These are phyloP conservation scores for Nymphalis c-album DNA, from an alignment of 2,888 invertebrate genomes.

Conservation along the genomic window DNA sequence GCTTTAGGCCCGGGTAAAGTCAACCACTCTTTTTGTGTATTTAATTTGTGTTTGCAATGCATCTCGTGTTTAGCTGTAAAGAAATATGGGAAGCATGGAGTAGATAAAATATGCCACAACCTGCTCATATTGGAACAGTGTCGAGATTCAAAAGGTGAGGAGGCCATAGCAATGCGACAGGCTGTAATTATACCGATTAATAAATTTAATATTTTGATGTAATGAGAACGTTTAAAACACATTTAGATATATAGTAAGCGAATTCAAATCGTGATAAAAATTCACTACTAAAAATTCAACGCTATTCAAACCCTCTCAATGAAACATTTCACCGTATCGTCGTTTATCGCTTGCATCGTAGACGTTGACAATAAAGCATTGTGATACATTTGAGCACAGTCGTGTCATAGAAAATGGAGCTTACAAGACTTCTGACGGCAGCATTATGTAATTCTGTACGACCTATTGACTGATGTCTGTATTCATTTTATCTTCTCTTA, in stretches of 20 bases:
- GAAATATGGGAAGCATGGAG: too few relatives aligned
- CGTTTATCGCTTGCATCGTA: conserved; percentile 34
- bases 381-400: conserved; percentile 27
- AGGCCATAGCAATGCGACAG: too few relatives aligned
- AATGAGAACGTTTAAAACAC: neutral
- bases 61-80: too few relatives aligned
- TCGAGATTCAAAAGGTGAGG: too few relatives aligned
- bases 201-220: neutral
- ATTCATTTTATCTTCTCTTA: conserved; percentile 26
- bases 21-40: too few relatives aligned
- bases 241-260: neutral
- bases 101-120: too few relatives aligned
- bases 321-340: conserved; percentile 16
- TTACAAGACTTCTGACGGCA: conserved; percentile 31
- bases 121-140: too few relatives aligned
- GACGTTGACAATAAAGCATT: conserved; percentile 40
- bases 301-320: conserved; percentile 19
- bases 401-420: conserved; percentile 34
- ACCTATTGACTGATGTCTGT: conserved; percentile 22
- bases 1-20: too few relatives aligned
- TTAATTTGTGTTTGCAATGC: too few relatives aligned
- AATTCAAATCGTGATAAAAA: conserved; percentile 24
- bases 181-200: too few relatives aligned
- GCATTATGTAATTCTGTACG: conserved; percentile 23
- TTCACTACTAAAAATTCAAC: conserved; percentile 21